Evolutionary conservation across 2,113 vertebrate genomes (phyloP).

Genomic region (Triplophysa siluroides): DNA sequence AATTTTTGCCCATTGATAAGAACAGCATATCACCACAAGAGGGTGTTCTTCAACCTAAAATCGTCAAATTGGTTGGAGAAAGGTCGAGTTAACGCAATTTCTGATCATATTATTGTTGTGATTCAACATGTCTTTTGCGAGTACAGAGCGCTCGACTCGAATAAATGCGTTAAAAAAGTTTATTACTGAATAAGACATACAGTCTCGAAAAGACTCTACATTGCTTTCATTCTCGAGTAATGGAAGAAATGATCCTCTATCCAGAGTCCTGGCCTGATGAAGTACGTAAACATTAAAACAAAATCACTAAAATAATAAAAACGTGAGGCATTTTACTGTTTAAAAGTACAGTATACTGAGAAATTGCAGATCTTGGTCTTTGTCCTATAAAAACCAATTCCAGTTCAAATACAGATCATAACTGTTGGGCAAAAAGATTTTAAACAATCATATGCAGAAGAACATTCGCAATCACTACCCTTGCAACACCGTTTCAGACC

Average conservation of each 20-base stretch:
- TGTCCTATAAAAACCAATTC: not conserved
- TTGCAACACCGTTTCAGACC: not conserved
- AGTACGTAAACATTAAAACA: slow-evolving; percentile 34
- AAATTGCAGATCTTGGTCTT: not conserved
- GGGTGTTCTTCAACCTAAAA: slow-evolving; percentile 12
- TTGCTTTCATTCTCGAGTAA: slow-evolving; percentile 7
- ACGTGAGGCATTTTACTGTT: not conserved
- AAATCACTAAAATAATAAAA: slow-evolving; percentile 13
- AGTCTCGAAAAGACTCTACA: not conserved
- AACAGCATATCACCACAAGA: not conserved
- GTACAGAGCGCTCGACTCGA: not conserved
- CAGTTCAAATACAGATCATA: not conserved
- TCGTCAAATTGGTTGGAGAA: not conserved
- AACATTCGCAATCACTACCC: slow-evolving; percentile 8
- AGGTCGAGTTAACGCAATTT: not conserved
- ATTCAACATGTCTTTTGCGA: not conserved
- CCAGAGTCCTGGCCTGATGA: slow-evolving; percentile 28
- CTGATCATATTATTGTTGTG: not conserved
- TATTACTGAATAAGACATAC: slow-evolving; percentile 21
- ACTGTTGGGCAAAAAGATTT: not conserved
- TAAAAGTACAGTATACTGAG: slow-evolving; percentile 23
- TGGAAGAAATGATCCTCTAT: slow-evolving; percentile 14
- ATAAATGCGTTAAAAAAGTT: slow-evolving; percentile 19
- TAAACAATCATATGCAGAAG: not conserved
- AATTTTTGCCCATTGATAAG: not conserved